Conservation (phyloP, 1,140 invertebrate genomes). For the Drosophila neocordata region DNA sequence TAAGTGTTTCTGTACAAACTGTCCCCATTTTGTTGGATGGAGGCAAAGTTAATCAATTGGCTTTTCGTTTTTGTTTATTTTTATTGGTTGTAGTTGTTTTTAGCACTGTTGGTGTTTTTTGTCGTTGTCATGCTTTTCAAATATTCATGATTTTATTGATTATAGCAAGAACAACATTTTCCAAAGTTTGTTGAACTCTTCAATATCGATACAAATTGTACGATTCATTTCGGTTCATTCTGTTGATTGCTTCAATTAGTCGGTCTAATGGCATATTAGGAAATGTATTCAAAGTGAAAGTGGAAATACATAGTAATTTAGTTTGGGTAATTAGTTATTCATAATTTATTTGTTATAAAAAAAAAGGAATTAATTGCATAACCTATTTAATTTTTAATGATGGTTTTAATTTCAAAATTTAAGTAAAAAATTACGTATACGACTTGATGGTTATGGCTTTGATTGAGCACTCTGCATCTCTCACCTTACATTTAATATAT, state of each 20-base stretch:
- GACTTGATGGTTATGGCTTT: no score
- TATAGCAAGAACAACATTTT: conserved; percentile 52
- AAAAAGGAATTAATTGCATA: no score
- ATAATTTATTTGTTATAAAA: no score
- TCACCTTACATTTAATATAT: no score
- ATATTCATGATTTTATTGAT: conserved; percentile 76
- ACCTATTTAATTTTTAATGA: no score
- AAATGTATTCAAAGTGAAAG: neutral
- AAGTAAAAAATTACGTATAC: no score
- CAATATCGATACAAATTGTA: neutral
- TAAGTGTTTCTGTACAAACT: conserved; percentile 21
- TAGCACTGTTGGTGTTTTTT: conserved; percentile 22
- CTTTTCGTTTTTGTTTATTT: conserved; percentile 57
- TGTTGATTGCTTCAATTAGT: neutral
- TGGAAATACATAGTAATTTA: neutral
- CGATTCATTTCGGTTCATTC: neutral
- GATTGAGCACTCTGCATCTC: no score
- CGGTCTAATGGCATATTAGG: neutral
- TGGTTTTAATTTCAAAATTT: no score
- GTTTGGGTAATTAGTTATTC: neutral
- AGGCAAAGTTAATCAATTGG: conserved; percentile 66
- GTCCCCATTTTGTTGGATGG: conserved; percentile 27
- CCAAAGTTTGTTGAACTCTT: conserved; percentile 63
- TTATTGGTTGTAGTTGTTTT: conserved; percentile 5
- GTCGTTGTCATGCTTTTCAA: conserved; percentile 49